Evolutionary conservation across 1,140 invertebrate species (phyloP), one percentile per base, ranked within the genome.

Genomic region (Papilio machaon): DNA sequence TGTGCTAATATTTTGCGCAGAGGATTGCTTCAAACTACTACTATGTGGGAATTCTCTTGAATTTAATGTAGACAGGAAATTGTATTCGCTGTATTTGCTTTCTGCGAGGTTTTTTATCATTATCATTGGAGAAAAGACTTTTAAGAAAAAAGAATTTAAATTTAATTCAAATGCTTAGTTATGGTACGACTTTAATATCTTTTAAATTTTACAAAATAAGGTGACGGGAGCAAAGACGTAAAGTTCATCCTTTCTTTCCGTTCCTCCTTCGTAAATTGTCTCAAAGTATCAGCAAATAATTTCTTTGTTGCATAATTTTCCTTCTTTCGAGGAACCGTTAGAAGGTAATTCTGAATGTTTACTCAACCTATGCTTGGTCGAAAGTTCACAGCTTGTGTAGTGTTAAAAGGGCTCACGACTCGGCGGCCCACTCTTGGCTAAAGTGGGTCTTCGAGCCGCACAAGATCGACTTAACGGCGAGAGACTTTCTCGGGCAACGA

Each of bases 401-500:
- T 19, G 60, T 64, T 64, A 23, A 64, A 64, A 64, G 5, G 23
- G 60, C 60, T 19, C 19, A 30, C 60, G 6, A 70, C 30, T 13
- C 30, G 13, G 30, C 64, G 30, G 11, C 11, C 30, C 64, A 70
- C 30, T 70, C 23, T 1, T 70, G 2, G 13, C 64, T 70, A 70
- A 35, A 35, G 64, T 70, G 64, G 30, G 23, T 30, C 23, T 70
- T 38, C 64, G 30, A 70, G 30, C 30, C 35, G 11, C 11, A 70
- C 30, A 15, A 70, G 64, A 70, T 35, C 30, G 23, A 70, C 64
- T 70, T 38, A 70, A 70, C 30, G 30, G 64, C 60, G 60, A 13
- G 64, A 35, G 64, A 70, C 64, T 70, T 70, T 70, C 64, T 70
- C 30, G 64, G 64, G 64, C 64, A 70, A 70, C 13, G 30, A 70